A percentile compares a stretch with the other conserved stretches of the same genome.
Evolutionary conservation across 2,888 invertebrate species (phyloP).

Genomic region (Parnassius mnemosyne): DNA sequence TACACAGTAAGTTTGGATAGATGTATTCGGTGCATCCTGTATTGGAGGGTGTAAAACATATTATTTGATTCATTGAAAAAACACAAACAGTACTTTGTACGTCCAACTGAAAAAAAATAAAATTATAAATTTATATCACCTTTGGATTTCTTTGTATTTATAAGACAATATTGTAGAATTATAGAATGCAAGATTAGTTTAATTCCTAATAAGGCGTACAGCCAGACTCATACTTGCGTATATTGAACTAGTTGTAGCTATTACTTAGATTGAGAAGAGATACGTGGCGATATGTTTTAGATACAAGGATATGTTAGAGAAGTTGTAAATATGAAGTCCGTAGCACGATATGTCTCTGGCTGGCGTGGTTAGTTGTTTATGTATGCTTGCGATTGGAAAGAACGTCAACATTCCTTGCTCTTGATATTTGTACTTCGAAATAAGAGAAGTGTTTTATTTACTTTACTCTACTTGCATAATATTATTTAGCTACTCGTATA

Average conservation of each 20-base stretch:
- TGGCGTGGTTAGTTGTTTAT: background rate
- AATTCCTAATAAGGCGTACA: background rate
- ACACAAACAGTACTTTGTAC: background rate
- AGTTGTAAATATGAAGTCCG: background rate
- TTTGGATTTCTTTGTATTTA: slow-evolving; percentile 12
- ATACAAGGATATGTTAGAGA: background rate
- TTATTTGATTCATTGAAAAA: background rate
- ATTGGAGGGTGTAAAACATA: slow-evolving; percentile 1
- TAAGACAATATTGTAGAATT: background rate
- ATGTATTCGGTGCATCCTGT: background rate
- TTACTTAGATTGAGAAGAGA: too few relatives aligned
- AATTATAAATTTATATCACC: background rate
- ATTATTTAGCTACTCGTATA: slow-evolving; percentile 12
- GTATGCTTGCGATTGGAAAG: slow-evolving; percentile 34
- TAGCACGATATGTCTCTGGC: background rate
- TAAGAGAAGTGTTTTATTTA: slow-evolving; percentile 30
- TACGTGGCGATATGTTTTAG: too few relatives aligned
- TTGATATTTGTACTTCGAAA: slow-evolving; percentile 33
- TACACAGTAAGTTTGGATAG: background rate
- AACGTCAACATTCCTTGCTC: slow-evolving; percentile 48
- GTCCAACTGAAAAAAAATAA: slow-evolving; percentile 6
- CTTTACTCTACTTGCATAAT: slow-evolving; percentile 13
- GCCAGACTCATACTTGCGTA: background rate
- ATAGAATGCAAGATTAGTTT: background rate
- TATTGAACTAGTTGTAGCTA: too few relatives aligned